Conservation (phyloP, 35 echinoderm and acorn worm genomes). For the Nesometra sesokonis region DNA sequence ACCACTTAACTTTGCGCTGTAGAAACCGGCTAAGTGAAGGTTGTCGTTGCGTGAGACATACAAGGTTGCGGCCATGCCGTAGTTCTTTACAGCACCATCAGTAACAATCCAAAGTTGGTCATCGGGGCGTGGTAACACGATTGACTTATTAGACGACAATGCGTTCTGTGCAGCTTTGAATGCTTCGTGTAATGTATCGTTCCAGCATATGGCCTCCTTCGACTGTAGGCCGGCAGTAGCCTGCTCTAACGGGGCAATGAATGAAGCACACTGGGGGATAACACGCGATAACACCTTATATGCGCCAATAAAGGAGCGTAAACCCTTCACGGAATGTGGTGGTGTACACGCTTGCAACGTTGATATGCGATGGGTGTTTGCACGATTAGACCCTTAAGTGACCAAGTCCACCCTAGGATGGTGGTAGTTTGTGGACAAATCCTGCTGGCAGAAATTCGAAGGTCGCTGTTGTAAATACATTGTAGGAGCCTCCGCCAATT, state of each 20-base stretch:
- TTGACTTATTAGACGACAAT: background rate
- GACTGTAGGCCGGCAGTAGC: background rate
- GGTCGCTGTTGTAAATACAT: background rate
- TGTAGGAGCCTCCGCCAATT: slow-evolving; percentile 21
- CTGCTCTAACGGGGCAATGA: background rate
- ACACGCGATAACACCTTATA: background rate
- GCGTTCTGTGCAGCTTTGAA: background rate
- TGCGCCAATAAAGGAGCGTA: background rate
- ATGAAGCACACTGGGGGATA: background rate
- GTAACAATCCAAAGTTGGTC: background rate
- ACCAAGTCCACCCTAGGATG: too few relatives aligned
- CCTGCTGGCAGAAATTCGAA: background rate
- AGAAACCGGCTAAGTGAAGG: background rate
- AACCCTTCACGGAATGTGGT: background rate
- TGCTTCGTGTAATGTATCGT: background rate
- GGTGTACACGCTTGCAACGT: background rate
- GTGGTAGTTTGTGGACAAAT: too few relatives aligned
- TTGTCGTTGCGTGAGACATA: background rate
- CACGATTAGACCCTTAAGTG: background rate
- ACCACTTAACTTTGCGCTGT: background rate
- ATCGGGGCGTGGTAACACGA: background rate
- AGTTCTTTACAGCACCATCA: background rate
- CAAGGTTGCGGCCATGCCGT: background rate
- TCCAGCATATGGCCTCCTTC: background rate
- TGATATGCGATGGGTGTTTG: background rate